Conservation (phyloP, 2,113 vertebrate species). For the Anguilla japonica region DNA sequence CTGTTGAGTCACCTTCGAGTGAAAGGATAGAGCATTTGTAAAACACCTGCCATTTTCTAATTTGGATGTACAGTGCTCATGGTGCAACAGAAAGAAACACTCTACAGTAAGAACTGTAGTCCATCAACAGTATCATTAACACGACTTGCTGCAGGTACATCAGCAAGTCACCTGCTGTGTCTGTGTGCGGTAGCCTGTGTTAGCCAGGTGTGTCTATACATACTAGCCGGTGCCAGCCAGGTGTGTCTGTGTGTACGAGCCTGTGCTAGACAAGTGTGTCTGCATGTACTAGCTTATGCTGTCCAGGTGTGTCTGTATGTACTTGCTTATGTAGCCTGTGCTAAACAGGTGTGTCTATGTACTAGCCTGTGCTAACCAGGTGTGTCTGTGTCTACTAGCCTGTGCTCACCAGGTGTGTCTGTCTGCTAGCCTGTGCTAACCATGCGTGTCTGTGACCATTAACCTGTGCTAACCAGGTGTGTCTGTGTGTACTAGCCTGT, state of each 20-base stretch:
- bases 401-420: constrained; percentile 39
- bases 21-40: constrained; percentile 33
- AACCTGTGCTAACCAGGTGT: background rate
- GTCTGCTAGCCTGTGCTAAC: constrained; percentile 22
- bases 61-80: constrained; percentile 21
- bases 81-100: background rate
- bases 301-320: constrained; percentile 50
- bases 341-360: no score
- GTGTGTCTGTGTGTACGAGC: background rate
- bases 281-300: no score
- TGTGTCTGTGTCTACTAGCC: constrained; percentile 68
- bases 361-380: no score
- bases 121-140: constrained; percentile 55
- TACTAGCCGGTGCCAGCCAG: background rate
- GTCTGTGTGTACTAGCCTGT: constrained; percentile 40
- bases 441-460: no score
- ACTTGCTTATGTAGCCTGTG: constrained; percentile 67
- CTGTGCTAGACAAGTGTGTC: background rate
- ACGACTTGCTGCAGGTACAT: constrained; percentile 43
- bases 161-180: constrained; percentile 81
- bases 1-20: constrained; percentile 38
- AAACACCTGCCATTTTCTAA: constrained; percentile 27
- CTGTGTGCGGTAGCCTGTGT: constrained; percentile 83
- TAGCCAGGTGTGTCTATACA: constrained; percentile 75
- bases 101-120: background rate